Conservation (phyloP, 2,888 invertebrate genomes). For the Melinaea marsaeus region DNA sequence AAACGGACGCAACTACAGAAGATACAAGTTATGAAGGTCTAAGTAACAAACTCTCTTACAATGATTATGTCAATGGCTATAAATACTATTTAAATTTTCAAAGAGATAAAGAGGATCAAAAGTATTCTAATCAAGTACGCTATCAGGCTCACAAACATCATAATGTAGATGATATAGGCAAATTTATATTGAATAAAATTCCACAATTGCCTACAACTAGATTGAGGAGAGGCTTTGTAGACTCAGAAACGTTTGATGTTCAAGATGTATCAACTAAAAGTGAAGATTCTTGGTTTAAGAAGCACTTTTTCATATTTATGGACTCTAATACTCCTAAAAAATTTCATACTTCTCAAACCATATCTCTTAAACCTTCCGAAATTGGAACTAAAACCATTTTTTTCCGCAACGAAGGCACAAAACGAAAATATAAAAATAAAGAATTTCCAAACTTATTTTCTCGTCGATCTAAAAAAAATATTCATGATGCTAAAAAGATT, state of each 20-base stretch:
- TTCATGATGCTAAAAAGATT: too few species aligned
- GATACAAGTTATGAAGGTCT: constrained; percentile 46
- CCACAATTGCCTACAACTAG: constrained; percentile 44
- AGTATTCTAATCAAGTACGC: constrained; percentile 56
- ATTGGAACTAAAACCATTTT: constrained; percentile 15
- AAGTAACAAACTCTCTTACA: constrained; percentile 54
- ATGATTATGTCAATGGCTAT: constrained; percentile 62
- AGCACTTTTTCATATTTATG: constrained; percentile 57
- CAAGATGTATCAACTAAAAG: constrained; percentile 59
- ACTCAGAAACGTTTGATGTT: constrained; percentile 49
- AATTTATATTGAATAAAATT: constrained; percentile 59
- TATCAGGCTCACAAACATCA: constrained; percentile 69
- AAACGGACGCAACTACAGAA: constrained; percentile 20
- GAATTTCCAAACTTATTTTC: too few species aligned
- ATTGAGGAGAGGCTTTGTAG: constrained; percentile 45
- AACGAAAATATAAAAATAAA: not conserved
- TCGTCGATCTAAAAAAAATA: too few species aligned
- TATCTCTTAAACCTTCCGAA: constrained; percentile 47
- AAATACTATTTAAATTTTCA: constrained; percentile 63
- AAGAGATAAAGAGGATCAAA: constrained; percentile 47
- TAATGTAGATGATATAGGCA: constrained; percentile 67
- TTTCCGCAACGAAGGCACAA: not conserved
- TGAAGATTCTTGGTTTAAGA: constrained; percentile 63
- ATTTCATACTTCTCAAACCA: constrained; percentile 53
- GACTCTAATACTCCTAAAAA: constrained; percentile 54